phyloP scores from a whole-genome alignment of 2,113 vertebrate genomes.

The Cisticola juncidis region DNA sequence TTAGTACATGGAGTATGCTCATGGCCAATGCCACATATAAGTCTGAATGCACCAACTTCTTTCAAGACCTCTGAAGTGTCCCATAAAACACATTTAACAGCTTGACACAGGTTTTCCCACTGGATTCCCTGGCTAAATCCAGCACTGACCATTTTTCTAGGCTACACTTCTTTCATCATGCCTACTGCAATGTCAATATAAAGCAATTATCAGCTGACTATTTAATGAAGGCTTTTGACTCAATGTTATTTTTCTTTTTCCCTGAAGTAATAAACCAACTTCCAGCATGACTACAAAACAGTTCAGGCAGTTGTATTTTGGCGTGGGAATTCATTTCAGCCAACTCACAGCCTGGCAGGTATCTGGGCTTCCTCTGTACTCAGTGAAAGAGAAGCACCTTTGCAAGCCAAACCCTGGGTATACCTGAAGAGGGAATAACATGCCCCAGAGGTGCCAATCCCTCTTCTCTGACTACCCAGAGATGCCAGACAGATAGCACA shows the following conservation, averaged over 20 bases:
- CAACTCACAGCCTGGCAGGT: not conserved
- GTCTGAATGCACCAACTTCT: not conserved
- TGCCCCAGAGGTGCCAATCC: slow-evolving; percentile 57
- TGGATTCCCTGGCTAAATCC: not conserved
- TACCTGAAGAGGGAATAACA: not conserved
- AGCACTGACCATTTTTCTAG: not conserved
- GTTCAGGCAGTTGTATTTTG: not conserved
- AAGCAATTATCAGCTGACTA: not conserved
- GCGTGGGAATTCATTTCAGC: not conserved
- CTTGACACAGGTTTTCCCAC: not conserved
- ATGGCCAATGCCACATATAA: not conserved
- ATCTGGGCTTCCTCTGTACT: not conserved
- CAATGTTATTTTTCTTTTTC: not conserved
- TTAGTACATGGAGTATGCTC: not conserved
- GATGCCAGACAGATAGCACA: slow-evolving; percentile 54
- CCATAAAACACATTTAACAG: not conserved
- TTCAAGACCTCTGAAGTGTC: not conserved
- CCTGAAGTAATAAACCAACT: not conserved
- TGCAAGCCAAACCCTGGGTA: not conserved
- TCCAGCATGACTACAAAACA: not conserved
- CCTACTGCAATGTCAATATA: not conserved
- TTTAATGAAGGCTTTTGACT: not conserved
- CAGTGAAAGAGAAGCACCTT: not conserved
- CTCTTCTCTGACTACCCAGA: slow-evolving; percentile 4
- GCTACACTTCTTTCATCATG: not conserved